Base-by-base conservation (phyloP, 2,113 vertebrate species). In the Albula glossodonta region DNA sequence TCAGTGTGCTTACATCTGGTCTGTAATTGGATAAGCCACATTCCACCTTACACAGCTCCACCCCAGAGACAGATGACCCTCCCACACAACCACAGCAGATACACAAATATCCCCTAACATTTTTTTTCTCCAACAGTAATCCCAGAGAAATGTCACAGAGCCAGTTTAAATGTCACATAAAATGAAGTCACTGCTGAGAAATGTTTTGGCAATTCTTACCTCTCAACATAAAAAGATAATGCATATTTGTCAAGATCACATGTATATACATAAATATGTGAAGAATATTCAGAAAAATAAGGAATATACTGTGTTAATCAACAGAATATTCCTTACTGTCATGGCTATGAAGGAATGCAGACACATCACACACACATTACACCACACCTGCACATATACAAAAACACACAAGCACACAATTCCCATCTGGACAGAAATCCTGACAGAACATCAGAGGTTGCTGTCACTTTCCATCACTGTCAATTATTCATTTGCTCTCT, bases 101-200 rank as follows among this genome's bases (percentile, higher is more conserved):
- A 49, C 74, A 79, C 53, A 84, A 84, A 78, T 84, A 51, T 8
- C 48, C 51, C 6, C 13, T 17, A 78, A 22, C 51, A 49, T 78
- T 84, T n/a, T 41, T 60, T 60, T 57, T 22, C 74, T 79, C 52
- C 83, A 56, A 51, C 52, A 57, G 50, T 79, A 78, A 84, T 78
- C 25, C 66, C 10, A 56, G 70, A 57, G 51, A 79, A 84, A 52
- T 78, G 70, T 57, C 51, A 52, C 83, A 84, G n/a, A 53, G 63
- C 51, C 83, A 84, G n/a, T 78, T 74, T 79, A 84, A 84, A 84
- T 78, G 83, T 56, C 83, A 84, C 52, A 79, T 56, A 15, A 19
- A 22, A 25, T 49, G 74, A 78, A 22, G 63, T 48, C 83, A 56
- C 22, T 56, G 83, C 51, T 78, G n/a, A 57, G 51, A 84, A 51